Evolutionary conservation across 2,797 vertebrate genomes (phyloP), one percentile per base, ranked within the genome.

Genomic region (Acrossocheilus fasciatus): DNA sequence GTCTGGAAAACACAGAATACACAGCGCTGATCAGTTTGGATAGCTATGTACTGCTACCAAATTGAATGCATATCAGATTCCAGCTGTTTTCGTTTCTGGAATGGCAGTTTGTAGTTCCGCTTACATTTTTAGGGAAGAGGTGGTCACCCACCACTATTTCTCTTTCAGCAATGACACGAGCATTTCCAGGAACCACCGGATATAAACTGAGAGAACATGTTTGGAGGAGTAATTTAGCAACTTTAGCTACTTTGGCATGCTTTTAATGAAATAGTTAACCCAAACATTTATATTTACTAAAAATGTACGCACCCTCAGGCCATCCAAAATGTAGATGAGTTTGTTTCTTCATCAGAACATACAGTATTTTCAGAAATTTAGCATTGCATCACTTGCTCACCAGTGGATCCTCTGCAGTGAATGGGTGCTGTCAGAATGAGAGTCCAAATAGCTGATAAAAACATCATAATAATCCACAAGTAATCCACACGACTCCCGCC

Each of bases 131-230:
- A 10, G 95, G 95, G 77, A 96, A 96, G 82, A 94, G 78, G 82
- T 95, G 73, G 85, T 83, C 94, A 9, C 96, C 96, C 14, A 96
- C 94, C 57, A 95, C 90, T 3, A 95, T 91, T 70, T 96, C 95
- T 8, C 90, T 92, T 30, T 96, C 95, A 36, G 88, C 91, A 10
- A 72, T 74, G 69, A 95, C 0, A 0, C 96, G 94, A 17, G 95
- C 95, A 1, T 96, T 96, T 57, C 95, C 94, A 12, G 96, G 95
- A 0, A 96, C 95, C 41, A 96, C 96, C 1, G 96, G 96, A 85
- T 96, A 96, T 72, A 96, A 15, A 66, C 96, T 96, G 90, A 34
- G 12, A 83, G 26, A 26, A 79, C 30, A 57, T 20, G 9, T 57
- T 52, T 41, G 6, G 26, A 34, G 68, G 41, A 18, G 39, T 85